phyloP scores from a whole-genome alignment of 2,888 invertebrate genomes.

The Dryocosmus kuriphilus region DNA sequence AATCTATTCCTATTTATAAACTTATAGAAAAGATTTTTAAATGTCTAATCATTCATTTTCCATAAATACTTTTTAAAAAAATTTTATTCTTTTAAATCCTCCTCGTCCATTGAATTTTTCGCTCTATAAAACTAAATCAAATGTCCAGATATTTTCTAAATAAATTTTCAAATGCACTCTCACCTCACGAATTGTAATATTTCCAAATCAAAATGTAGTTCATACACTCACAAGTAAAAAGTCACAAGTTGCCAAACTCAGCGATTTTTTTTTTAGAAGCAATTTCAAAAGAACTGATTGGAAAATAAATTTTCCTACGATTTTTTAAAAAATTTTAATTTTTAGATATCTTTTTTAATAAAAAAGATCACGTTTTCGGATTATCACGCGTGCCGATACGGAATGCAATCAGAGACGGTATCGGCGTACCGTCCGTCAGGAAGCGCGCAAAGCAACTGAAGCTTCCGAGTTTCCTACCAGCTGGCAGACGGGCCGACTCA shows the following conservation, averaged over 20 bases:
- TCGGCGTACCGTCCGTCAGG: constrained; percentile 49
- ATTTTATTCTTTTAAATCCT: too few relatives aligned
- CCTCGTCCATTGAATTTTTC: too few relatives aligned
- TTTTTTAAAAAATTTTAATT: not conserved
- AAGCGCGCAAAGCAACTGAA: constrained; percentile 58
- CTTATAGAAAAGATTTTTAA: too few relatives aligned
- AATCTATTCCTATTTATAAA: too few relatives aligned
- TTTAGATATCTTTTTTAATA: not conserved
- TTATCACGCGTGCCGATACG: constrained; percentile 37
- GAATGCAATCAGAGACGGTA: constrained; percentile 39
- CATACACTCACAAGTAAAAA: not conserved
- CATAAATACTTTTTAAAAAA: too few relatives aligned
- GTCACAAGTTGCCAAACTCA: not conserved
- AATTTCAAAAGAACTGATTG: not conserved
- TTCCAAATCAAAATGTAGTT: not conserved
- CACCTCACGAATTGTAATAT: not conserved
- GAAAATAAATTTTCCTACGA: not conserved
- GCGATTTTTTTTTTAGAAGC: not conserved
- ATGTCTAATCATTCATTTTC: too few relatives aligned
- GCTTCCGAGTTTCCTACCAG: constrained; percentile 38
- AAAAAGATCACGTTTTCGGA: constrained; percentile 3
- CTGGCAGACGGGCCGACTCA: constrained; percentile 33
- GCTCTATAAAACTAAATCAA: not conserved
- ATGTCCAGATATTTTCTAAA: not conserved
- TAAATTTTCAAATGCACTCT: not conserved